A percentile compares a stretch with the other conserved stretches of the same genome.
These are phyloP conservation scores for Ceratoteleas bidentatus DNA, from an alignment of 1,140 invertebrate species.

Conservation along the genomic window DNA sequence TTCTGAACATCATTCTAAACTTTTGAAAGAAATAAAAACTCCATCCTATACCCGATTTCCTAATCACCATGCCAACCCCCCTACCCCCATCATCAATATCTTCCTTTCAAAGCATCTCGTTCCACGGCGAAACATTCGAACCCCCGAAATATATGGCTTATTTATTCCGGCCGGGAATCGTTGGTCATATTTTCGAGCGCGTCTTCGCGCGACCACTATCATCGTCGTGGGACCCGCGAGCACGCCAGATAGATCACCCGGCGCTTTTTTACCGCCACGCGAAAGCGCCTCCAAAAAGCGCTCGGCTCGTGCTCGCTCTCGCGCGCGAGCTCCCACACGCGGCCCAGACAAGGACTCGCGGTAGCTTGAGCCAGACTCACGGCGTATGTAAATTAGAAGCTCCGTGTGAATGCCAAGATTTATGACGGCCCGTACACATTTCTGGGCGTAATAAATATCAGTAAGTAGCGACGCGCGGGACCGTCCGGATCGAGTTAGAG, in stretches of 20 bases:
- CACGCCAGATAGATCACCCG: constrained; percentile 47
- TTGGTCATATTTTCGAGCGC: constrained; percentile 40
- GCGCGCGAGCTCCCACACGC: not conserved
- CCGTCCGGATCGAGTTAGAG: constrained; percentile 59
- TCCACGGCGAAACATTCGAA: not conserved
- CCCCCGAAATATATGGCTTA: constrained; percentile 45
- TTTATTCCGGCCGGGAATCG: constrained; percentile 38
- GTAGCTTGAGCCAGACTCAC: constrained; percentile 35
- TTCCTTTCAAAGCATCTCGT: constrained; percentile 24
- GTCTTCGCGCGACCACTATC: constrained; percentile 54
- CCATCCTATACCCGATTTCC: no score
- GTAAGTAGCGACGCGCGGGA: constrained; percentile 78
- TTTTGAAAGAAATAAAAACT: no score
- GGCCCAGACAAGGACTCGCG: not conserved
- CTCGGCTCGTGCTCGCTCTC: constrained; percentile 45
- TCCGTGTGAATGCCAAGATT: constrained; percentile 81
- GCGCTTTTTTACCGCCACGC: constrained; percentile 42
- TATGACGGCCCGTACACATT: constrained; percentile 79
- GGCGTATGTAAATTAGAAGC: constrained; percentile 80
- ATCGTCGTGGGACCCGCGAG: constrained; percentile 51
- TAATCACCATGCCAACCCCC: no score
- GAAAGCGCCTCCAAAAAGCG: constrained; percentile 54
- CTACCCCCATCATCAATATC: constrained; percentile 15
- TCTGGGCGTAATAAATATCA: constrained; percentile 81
- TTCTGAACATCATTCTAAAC: no score